Evolutionary conservation across 2,797 vertebrate species (phyloP).

Genomic region (Mionectes olivaceus): DNA sequence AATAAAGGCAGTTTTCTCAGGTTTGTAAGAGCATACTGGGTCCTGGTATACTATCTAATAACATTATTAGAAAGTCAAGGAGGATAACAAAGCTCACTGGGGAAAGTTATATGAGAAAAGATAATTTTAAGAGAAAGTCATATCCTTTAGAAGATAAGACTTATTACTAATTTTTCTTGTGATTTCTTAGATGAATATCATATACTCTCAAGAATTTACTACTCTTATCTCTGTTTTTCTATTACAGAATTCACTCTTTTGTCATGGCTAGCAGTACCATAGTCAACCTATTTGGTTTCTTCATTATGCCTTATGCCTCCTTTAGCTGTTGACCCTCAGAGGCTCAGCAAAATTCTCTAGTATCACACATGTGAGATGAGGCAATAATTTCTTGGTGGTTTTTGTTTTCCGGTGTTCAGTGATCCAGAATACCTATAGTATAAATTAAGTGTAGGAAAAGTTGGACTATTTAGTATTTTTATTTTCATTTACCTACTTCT

Average conservation of each 20-base stretch:
- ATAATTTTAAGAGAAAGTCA: not conserved
- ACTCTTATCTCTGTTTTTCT: not conserved
- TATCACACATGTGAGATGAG: accelerated
- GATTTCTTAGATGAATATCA: not conserved
- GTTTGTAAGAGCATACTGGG: not conserved
- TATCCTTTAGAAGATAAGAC: not conserved
- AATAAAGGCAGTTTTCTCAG: not conserved
- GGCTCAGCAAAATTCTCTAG: not conserved
- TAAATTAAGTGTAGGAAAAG: not conserved
- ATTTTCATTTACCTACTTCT: not conserved
- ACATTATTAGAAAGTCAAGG: not conserved
- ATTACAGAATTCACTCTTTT: not conserved
- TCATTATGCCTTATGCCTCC: not conserved
- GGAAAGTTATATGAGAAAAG: not conserved
- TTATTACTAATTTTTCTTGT: not conserved
- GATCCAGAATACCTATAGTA: not conserved
- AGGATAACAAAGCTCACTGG: not conserved
- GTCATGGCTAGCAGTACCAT: not conserved
- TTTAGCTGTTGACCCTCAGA: not conserved
- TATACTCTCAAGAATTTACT: not conserved
- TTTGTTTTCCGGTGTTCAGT: not conserved
- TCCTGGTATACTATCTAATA: not conserved
- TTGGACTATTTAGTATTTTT: not conserved
- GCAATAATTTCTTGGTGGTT: not conserved
- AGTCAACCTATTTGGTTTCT: not conserved